phyloP scores from a whole-genome alignment of 2,888 invertebrate species.

The Idaea biselata region DNA sequence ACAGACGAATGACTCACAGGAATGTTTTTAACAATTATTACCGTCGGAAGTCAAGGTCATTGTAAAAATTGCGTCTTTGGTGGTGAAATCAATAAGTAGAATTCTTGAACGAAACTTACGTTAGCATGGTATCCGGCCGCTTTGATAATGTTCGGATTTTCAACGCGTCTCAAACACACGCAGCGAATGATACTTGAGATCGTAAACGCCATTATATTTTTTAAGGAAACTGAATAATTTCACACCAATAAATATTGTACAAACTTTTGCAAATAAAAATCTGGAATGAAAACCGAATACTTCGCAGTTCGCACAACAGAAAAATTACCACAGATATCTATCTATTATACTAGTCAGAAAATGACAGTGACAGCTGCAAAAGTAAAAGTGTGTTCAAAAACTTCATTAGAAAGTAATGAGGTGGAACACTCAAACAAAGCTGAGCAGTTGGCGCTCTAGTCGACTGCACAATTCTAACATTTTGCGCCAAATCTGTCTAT shows the following conservation, averaged over 20 bases:
- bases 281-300: no score
- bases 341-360: no score
- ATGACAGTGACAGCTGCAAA: no score
- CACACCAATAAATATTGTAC: neutral
- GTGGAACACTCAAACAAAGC: no score
- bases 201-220: slow-evolving; percentile 55
- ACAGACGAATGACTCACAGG: neutral
- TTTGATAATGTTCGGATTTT: slow-evolving; percentile 63
- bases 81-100: slow-evolving; percentile 45
- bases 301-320: no score
- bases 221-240: slow-evolving; percentile 7
- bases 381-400: neutral
- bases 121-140: slow-evolving; percentile 87
- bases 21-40: neutral
- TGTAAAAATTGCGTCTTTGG: slow-evolving; percentile 36
- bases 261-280: neutral
- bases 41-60: slow-evolving; percentile 27
- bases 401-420: neutral
- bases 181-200: slow-evolving; percentile 58
- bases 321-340: no score
- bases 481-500: no score
- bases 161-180: slow-evolving; percentile 58
- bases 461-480: no score
- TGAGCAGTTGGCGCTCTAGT: no score
- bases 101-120: slow-evolving; percentile 79